Percentiles rank a stretch among this genome's conserved stretches.
Evolutionary conservation across 1,140 invertebrate species (phyloP).

Genomic region (Yoshiicerus persimilis): DNA sequence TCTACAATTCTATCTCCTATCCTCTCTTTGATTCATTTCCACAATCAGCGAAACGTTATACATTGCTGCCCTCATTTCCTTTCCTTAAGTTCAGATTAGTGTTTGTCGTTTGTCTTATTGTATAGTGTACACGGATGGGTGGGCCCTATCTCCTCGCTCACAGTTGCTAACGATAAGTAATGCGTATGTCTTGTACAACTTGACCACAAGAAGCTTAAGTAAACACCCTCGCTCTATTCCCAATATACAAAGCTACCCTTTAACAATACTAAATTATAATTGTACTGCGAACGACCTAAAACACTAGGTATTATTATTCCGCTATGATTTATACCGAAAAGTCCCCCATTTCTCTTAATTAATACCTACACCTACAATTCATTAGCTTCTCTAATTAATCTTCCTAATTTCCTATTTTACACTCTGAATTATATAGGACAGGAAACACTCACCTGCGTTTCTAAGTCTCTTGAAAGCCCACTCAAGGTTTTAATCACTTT

Average conservation of each 20-base stretch:
- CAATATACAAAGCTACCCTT: neutral
- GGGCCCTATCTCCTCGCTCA: neutral
- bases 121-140: neutral
- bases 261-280: neutral
- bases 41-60: neutral
- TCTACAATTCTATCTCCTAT: neutral
- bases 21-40: neutral
- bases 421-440: neutral
- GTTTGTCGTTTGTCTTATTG: neutral
- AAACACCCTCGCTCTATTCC: neutral
- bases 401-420: neutral
- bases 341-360: neutral
- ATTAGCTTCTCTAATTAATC: neutral
- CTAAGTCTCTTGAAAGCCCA: neutral
- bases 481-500: neutral
- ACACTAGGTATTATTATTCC: too few relatives aligned
- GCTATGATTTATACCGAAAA: neutral
- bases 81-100: neutral
- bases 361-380: neutral
- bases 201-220: neutral
- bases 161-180: neutral
- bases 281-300: neutral
- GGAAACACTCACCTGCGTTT: neutral
- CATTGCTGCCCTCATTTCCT: neutral
- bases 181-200: neutral